A percentile compares a stretch with the other conserved stretches of the same genome.
phyloP scores from a whole-genome alignment of 2,888 invertebrate genomes.

The Congeria kusceri region DNA sequence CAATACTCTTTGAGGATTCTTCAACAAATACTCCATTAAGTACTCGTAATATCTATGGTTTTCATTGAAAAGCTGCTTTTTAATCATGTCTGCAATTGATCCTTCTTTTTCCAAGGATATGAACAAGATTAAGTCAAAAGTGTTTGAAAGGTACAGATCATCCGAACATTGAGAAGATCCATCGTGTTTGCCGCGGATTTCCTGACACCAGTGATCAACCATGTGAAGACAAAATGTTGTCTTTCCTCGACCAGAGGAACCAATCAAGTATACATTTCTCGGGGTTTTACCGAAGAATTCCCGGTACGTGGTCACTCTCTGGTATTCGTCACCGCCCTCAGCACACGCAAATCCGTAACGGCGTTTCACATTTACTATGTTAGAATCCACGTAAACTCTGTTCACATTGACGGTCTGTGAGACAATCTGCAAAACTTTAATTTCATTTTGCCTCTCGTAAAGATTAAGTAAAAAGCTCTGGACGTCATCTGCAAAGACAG shows the following conservation, averaged over 20 bases:
- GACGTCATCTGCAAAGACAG: neutral
- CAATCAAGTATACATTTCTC: slow-evolving; percentile 7
- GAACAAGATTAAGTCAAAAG: slow-evolving; percentile 2
- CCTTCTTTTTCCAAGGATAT: neutral
- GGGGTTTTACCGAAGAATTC: neutral
- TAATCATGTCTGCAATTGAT: neutral
- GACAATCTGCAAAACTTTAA: neutral
- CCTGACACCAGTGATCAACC: slow-evolving; percentile 24
- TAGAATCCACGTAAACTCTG: neutral
- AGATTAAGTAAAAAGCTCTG: neutral
- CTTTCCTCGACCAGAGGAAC: slow-evolving; percentile 32
- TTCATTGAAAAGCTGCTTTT: neutral
- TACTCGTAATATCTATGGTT: neutral
- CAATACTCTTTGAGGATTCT: neutral
- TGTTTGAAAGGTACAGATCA: neutral
- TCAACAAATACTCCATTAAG: neutral
- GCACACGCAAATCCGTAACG: neutral
- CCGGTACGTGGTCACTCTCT: slow-evolving; percentile 1
- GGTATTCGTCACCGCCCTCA: neutral
- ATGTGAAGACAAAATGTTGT: slow-evolving; percentile 24
- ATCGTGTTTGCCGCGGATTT: neutral
- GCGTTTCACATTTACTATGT: neutral
- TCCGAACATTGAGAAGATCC: neutral
- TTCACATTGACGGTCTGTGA: neutral
- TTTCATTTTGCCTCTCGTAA: neutral